Percentiles rank a stretch among this genome's conserved stretches.
phyloP scores from a whole-genome alignment of 2,113 vertebrate genomes.

The Callithrix jacchus region DNA sequence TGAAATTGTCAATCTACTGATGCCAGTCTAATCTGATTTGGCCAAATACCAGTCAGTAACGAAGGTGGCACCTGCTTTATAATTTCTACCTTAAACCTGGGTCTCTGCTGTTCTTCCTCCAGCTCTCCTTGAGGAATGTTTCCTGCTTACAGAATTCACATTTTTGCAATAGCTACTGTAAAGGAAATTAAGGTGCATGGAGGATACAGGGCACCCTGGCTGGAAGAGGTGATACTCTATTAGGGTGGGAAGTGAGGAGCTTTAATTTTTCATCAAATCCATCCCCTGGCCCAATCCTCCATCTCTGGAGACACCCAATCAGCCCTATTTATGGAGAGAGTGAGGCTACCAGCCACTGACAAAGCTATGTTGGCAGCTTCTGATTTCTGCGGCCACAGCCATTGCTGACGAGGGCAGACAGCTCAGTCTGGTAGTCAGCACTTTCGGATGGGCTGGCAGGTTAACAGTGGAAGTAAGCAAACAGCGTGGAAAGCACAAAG shows the following conservation, averaged over 20 bases:
- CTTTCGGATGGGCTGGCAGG: not conserved
- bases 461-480: not conserved
- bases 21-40: not conserved
- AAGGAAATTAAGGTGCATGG: not conserved
- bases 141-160: not conserved
- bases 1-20: not conserved
- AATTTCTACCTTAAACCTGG: not conserved
- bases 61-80: too few species aligned
- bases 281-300: not conserved
- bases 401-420: too few species aligned
- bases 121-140: not conserved
- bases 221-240: not conserved
- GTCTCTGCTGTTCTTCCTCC: not conserved
- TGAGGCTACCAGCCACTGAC: not conserved
- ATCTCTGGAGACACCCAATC: not conserved
- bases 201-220: rapidly evolving
- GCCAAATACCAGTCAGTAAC: not conserved
- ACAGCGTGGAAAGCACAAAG: not conserved
- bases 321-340: not conserved
- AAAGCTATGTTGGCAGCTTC: not conserved
- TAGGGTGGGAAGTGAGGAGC: not conserved
- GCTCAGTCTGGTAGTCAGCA: rapidly evolving
- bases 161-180: not conserved
- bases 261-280: not conserved
- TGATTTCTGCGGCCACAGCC: not conserved